Evolutionary conservation across 2,888 invertebrate species (phyloP).

Genomic region (Dioctria rufipes): DNA sequence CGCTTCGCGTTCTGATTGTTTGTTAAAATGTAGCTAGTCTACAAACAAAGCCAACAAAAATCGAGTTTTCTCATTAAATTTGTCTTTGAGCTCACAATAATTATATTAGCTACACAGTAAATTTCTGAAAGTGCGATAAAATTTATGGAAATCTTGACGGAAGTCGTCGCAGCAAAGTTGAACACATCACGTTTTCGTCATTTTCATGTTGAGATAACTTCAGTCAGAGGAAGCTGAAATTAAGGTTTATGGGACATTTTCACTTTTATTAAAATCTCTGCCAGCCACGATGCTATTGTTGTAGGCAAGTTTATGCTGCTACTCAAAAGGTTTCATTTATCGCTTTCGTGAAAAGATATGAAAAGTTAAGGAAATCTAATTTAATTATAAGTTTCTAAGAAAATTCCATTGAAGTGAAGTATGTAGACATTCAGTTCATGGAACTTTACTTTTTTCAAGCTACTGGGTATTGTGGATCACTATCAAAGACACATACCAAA

Average conservation of each 20-base stretch:
- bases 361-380: too few relatives aligned
- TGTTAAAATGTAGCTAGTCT: not conserved
- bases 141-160: conserved; percentile 21
- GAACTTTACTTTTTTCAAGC: not conserved
- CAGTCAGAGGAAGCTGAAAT: conserved; percentile 31
- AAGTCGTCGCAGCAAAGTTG: not conserved
- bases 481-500: not conserved
- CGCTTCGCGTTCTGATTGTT: too few relatives aligned
- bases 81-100: not conserved
- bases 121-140: conserved; percentile 4
- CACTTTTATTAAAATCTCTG: conserved; percentile 35
- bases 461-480: not conserved
- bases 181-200: conserved; percentile 36
- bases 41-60: not conserved
- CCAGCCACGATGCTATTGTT: not conserved
- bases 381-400: too few relatives aligned
- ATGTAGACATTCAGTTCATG: too few relatives aligned
- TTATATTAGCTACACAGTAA: conserved; percentile 12
- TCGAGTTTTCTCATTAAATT: not conserved
- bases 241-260: conserved; percentile 44
- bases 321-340: not conserved
- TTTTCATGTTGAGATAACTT: conserved; percentile 27
- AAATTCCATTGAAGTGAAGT: too few relatives aligned
- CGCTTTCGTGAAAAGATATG: not conserved
- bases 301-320: not conserved